These are phyloP conservation scores for Tokudaia tokunoshimensis DNA, from an alignment of 2,797 vertebrate genomes.

Conservation along the genomic window DNA sequence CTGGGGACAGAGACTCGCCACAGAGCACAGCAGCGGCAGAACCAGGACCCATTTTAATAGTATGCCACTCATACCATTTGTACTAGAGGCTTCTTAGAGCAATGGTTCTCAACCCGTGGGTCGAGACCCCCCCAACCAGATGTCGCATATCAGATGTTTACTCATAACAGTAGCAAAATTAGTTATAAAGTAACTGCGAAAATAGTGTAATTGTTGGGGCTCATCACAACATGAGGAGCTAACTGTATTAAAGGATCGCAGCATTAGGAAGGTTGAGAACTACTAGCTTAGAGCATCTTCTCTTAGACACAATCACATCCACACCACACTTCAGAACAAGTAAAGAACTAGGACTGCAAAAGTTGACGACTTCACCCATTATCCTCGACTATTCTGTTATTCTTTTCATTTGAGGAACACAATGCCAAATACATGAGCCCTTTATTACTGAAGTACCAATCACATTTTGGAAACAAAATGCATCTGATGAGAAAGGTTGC, in stretches of 20 bases:
- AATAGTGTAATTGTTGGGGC: not conserved
- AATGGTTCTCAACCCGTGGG: not conserved
- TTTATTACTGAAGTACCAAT: slow-evolving; percentile 73
- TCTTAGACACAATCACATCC: not conserved
- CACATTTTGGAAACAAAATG: slow-evolving; percentile 82
- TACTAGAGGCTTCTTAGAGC: not conserved
- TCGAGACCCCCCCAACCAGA: not conserved
- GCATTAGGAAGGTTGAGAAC: not conserved
- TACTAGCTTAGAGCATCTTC: not conserved
- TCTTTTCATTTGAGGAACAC: slow-evolving; percentile 70
- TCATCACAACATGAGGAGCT: not conserved
- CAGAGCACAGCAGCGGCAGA: slow-evolving; percentile 1
- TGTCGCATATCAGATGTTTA: not conserved
- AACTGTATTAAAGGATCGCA: not conserved
- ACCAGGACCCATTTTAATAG: not conserved
- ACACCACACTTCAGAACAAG: not conserved
- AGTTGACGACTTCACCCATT: slow-evolving; percentile 75
- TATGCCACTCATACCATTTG: not conserved
- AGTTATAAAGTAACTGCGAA: not conserved
- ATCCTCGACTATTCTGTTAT: not conserved
- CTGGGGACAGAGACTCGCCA: not conserved
- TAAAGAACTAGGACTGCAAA: slow-evolving; percentile 13
- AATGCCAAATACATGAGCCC: slow-evolving; percentile 64
- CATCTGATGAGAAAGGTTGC: slow-evolving; percentile 80
- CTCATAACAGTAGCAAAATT: not conserved